These are phyloP conservation scores for Tetragnatha versicolor DNA, from an alignment of 1,140 invertebrate genomes.

Conservation along the genomic window DNA sequence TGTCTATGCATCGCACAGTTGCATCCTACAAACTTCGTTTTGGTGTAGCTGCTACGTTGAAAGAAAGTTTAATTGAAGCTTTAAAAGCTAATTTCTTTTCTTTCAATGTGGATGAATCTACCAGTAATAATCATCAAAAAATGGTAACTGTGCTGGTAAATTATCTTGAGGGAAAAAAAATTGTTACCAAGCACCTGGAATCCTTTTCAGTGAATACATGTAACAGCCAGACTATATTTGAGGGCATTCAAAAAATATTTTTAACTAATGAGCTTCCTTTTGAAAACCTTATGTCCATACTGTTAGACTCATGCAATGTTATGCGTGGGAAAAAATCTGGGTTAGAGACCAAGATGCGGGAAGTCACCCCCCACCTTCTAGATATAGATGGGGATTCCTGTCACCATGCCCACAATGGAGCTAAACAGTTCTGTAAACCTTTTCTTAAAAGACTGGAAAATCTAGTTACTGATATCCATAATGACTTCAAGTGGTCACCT, in stretches of 20 bases:
- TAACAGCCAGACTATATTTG: slow-evolving; percentile 29
- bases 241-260: slow-evolving; percentile 23
- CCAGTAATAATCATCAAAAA: slow-evolving; percentile 44
- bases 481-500: slow-evolving; percentile 59
- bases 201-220: background rate
- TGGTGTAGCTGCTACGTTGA: slow-evolving; percentile 2
- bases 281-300: slow-evolving; percentile 57
- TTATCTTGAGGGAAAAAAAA: slow-evolving; percentile 34
- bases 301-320: slow-evolving; percentile 60
- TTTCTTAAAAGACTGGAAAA: slow-evolving; percentile 56
- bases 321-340: slow-evolving; percentile 59
- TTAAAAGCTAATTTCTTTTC: slow-evolving; percentile 49
- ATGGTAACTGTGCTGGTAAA: slow-evolving; percentile 55
- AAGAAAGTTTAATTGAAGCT: background rate
- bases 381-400: slow-evolving; percentile 60
- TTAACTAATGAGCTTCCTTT: background rate
- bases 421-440: slow-evolving; percentile 59
- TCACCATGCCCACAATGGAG: slow-evolving; percentile 59
- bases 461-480: slow-evolving; percentile 57
- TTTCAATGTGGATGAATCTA: slow-evolving; percentile 58
- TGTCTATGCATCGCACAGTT: slow-evolving; percentile 4
- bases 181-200: slow-evolving; percentile 18
- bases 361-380: slow-evolving; percentile 57
- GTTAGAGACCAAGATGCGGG: slow-evolving; percentile 56
- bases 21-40: slow-evolving; percentile 20